Evolutionary conservation across 2,888 invertebrate genomes (phyloP).

Genomic region (Steinernema carpocapsae): DNA sequence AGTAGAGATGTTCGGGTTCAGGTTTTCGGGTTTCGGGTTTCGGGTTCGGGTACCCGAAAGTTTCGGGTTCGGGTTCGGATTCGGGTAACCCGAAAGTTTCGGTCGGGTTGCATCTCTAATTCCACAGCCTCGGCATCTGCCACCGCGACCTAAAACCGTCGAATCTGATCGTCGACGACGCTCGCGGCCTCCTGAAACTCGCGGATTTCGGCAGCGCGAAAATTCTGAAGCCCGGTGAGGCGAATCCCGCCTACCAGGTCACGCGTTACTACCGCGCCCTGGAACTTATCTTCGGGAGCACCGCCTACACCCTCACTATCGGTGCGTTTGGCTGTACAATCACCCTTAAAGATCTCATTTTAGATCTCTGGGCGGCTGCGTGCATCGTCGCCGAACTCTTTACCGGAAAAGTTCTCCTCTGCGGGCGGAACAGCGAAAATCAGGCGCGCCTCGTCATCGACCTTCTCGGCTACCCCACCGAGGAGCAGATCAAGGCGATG

Average conservation of each 20-base stretch:
- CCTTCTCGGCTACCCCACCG: constrained; percentile 58
- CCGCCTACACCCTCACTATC: constrained; percentile 51
- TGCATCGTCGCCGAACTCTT: constrained; percentile 58
- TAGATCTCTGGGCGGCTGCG: constrained; percentile 61
- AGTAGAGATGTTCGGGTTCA: too few relatives aligned
- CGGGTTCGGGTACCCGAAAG: too few relatives aligned
- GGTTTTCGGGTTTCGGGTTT: too few relatives aligned
- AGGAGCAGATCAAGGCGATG: constrained; percentile 56
- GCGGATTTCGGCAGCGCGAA: too few relatives aligned
- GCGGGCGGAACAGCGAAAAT: constrained; percentile 49
- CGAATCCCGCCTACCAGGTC: constrained; percentile 54
- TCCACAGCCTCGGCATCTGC: constrained; percentile 46
- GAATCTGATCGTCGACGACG: constrained; percentile 56
- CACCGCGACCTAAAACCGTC: constrained; percentile 63
- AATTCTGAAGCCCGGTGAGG: constrained; percentile 49
- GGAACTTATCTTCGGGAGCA: constrained; percentile 59
- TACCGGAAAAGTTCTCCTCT: constrained; percentile 46
- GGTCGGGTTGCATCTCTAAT: too few relatives aligned
- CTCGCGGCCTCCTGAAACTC: constrained; percentile 50
- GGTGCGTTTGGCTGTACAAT: constrained; percentile 38
- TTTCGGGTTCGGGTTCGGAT: too few relatives aligned
- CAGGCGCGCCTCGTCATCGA: constrained; percentile 53
- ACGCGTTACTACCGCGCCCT: constrained; percentile 64
- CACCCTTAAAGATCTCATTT: neutral
- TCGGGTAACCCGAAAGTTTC: too few relatives aligned